phyloP scores from a whole-genome alignment of 2,113 vertebrate species.

The Alces alces region DNA sequence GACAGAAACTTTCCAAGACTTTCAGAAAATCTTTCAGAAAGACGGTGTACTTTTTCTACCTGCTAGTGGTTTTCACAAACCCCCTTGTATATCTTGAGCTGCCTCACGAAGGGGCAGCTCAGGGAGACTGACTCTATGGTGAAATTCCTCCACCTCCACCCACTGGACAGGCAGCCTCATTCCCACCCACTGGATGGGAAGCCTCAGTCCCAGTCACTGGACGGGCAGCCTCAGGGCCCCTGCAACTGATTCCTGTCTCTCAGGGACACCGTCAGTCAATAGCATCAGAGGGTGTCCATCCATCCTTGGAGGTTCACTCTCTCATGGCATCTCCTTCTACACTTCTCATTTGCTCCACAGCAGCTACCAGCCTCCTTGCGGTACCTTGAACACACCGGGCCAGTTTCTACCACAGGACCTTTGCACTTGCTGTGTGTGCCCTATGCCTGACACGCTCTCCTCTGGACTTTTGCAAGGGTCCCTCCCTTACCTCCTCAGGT shows the following conservation, averaged over 20 bases:
- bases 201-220: too few species aligned
- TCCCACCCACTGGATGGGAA: not conserved
- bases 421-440: not conserved
- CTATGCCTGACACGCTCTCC: not conserved
- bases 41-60: not conserved
- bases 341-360: not conserved
- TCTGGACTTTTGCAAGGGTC: not conserved
- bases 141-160: not conserved
- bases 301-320: not conserved
- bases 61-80: not conserved
- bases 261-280: not conserved
- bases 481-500: not conserved
- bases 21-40: not conserved
- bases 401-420: not conserved
- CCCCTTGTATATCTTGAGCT: not conserved
- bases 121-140: fast-evolving
- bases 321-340: not conserved
- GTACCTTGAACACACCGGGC: not conserved
- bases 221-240: not conserved
- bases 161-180: too few species aligned
- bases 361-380: not conserved
- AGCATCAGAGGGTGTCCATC: not conserved
- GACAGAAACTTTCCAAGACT: not conserved
- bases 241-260: not conserved
- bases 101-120: not conserved